A percentile compares a stretch with the other conserved stretches of the same genome.
These are phyloP conservation scores for Styela clava DNA, from an alignment of 23 tunicate genomes.

Conservation along the genomic window DNA sequence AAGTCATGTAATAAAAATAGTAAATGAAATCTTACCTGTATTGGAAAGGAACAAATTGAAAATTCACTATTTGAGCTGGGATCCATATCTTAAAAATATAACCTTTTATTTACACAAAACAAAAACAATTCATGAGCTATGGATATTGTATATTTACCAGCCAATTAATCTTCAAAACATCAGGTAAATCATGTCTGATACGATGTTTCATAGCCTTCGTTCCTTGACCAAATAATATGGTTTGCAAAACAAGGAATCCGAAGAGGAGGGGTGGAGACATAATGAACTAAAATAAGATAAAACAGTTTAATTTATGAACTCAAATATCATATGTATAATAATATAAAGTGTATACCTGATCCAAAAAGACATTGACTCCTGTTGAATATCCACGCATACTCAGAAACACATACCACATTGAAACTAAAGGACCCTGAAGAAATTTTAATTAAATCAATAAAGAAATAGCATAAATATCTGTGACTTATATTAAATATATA, in stretches of 20 bases:
- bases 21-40: constrained; percentile 42
- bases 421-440: constrained; percentile 46
- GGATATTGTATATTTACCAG: constrained; percentile 24
- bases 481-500: background rate
- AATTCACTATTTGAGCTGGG: constrained; percentile 47
- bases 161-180: constrained; percentile 26
- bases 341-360: constrained; percentile 46
- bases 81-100: constrained; percentile 33
- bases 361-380: constrained; percentile 22
- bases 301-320: background rate
- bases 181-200: constrained; percentile 7
- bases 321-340: background rate
- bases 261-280: constrained; percentile 28
- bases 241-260: constrained; percentile 39
- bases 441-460: too few relatives aligned
- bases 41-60: constrained; percentile 44
- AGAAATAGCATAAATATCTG: background rate
- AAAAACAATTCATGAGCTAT: background rate
- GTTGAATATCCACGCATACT: constrained; percentile 16
- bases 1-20: too few relatives aligned
- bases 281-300: constrained; percentile 4
- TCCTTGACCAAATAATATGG: constrained; percentile 39
- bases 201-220: constrained; percentile 25
- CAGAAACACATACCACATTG: constrained; percentile 34
- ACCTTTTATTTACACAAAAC: background rate